Evolutionary conservation across 1,140 invertebrate species (phyloP), one percentile per base, ranked within the genome.

Genomic region (Amyelois transitella): DNA sequence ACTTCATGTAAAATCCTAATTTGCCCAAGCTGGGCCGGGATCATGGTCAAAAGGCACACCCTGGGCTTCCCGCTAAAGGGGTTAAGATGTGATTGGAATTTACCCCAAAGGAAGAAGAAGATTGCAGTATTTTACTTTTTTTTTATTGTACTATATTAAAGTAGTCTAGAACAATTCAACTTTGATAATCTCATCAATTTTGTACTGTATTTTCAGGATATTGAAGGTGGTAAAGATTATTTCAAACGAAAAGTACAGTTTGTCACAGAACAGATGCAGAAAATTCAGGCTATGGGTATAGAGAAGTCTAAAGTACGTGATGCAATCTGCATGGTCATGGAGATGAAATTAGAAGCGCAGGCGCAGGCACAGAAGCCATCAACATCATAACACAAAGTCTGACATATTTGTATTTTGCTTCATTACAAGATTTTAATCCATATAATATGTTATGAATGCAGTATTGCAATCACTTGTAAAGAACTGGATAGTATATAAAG

Each of bases 251-350:
- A 96, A 91, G 93, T 96, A 0, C 92, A 94, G 60, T 98, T 95
- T 91, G 92, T 98, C 0, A 95, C 95, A 1, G 94, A 97, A 80
- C 96, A 98, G 90, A 98, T 98, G 89, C 96, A 98, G 81, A 97
- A 97, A 89, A 94, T 98, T 62, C 96, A 97, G 84, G 89, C 90
- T 49, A 88, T 97, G 32, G 93, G 95, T 17, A 86, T 94, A 47
- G 96, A 98, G 74, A 98, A 98, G 81, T 94, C 91, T 63, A 94
- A 93, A 86, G 92, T 96, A 60, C 91, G 96, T 73, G 94, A 96
- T 90, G 93, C 94, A 86, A 92, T 93, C 44, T 88, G 91, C 25
- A 91, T 91, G 67, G 90, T 94, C 20, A 91, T 94, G 69, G 92
- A 94, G 74, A 90, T 92, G 82, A 94, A 94, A 82, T 53, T 92